Conservation (phyloP, 1,140 invertebrate genomes). For the Stegodyphus dumicola region DNA sequence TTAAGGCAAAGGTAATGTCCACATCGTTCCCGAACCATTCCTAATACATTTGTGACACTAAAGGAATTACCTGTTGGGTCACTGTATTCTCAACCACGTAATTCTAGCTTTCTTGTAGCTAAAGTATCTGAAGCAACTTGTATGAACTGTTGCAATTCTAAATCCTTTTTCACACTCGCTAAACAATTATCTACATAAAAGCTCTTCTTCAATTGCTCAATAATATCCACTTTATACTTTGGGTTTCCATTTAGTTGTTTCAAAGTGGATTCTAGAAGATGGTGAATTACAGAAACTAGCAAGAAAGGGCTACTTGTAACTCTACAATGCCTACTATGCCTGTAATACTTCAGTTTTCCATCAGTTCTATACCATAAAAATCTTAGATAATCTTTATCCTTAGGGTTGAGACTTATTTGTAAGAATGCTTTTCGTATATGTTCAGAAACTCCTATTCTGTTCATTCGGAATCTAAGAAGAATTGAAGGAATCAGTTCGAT, state of each 20-base stretch:
- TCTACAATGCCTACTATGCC: slow-evolving; percentile 15
- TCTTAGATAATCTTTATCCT: slow-evolving; percentile 20
- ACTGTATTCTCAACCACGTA: slow-evolving; percentile 36
- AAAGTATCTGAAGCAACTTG: slow-evolving; percentile 34
- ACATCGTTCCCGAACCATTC: slow-evolving; percentile 12
- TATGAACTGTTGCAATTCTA: slow-evolving; percentile 26
- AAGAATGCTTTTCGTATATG: slow-evolving; percentile 62
- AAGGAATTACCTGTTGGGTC: neutral
- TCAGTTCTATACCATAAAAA: slow-evolving; percentile 27
- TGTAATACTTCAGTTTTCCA: slow-evolving; percentile 7
- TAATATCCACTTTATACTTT: slow-evolving; percentile 31
- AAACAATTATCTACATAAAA: slow-evolving; percentile 29
- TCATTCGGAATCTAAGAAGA: neutral
- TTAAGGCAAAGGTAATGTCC: neutral
- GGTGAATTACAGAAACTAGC: slow-evolving; percentile 8
- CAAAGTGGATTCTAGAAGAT: slow-evolving; percentile 15
- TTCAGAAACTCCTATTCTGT: slow-evolving; percentile 36
- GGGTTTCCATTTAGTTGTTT: neutral
- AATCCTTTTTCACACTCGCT: slow-evolving; percentile 4
- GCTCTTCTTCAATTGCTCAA: slow-evolving; percentile 11
- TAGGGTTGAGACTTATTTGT: slow-evolving; percentile 14
- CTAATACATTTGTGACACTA: slow-evolving; percentile 29
- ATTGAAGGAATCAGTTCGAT: slow-evolving; percentile 63
- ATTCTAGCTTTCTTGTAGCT: slow-evolving; percentile 19
- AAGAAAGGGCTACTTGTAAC: slow-evolving; percentile 39